A percentile compares a stretch with the other conserved stretches of the same genome.
Evolutionary conservation across 2,113 vertebrate species (phyloP).

Genomic region (Campylomormyrus tamandua): DNA sequence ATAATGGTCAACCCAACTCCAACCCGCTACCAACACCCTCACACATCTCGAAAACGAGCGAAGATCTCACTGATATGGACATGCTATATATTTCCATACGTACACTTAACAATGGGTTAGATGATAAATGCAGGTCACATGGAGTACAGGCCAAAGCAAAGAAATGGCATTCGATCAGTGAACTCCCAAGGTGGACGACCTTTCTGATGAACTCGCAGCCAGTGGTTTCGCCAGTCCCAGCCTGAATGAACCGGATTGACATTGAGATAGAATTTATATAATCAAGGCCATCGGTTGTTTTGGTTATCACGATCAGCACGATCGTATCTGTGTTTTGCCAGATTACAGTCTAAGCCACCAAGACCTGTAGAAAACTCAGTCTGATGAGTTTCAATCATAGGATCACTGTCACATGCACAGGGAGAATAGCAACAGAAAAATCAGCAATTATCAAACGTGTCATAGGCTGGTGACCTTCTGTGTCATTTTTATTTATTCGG

Average conservation of each 20-base stretch:
- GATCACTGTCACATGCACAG: not conserved
- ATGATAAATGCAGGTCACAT: not conserved
- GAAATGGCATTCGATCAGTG: conserved; percentile 22
- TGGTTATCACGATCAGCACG: not conserved
- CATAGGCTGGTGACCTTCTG: not conserved
- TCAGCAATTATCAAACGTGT: not conserved
- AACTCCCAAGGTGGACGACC: conserved; percentile 17
- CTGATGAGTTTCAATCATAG: not conserved
- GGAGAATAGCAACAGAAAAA: not conserved
- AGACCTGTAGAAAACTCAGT: not conserved
- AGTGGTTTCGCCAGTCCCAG: conserved; percentile 1
- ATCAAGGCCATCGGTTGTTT: conserved; percentile 20
- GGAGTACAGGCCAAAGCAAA: conserved; percentile 28
- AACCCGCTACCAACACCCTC: not conserved
- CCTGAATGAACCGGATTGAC: conserved; percentile 17
- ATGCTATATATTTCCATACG: not conserved
- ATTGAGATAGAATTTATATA: conserved; percentile 16
- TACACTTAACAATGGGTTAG: not conserved
- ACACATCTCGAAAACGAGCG: not conserved
- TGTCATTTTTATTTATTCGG: not conserved
- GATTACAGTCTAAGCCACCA: not conserved
- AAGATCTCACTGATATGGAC: not conserved
- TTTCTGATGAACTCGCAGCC: conserved; percentile 19
- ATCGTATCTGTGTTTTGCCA: not conserved
- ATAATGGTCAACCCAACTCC: not conserved